Conservation (phyloP, 1,140 invertebrate species). For the Oedothorax gibbosus region DNA sequence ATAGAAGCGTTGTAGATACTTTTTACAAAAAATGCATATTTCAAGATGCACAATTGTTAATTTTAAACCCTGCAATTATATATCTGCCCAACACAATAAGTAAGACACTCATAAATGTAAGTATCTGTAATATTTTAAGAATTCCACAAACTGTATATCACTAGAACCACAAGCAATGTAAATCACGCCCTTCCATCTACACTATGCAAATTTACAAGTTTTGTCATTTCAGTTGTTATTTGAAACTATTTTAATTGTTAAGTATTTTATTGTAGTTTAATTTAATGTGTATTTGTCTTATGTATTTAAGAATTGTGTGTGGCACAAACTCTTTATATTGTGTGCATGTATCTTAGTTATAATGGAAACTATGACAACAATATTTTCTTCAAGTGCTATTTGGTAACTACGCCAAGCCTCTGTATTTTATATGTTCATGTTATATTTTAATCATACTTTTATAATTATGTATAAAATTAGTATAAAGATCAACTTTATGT, state of each 20-base stretch:
- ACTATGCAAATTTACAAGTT: conserved; percentile 32
- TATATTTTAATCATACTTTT: background rate
- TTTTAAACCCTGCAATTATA: conserved; percentile 51
- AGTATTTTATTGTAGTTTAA: background rate
- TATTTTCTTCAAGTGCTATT: background rate
- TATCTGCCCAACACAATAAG: conserved; percentile 43
- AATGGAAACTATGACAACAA: background rate
- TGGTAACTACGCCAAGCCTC: background rate
- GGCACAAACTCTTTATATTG: background rate
- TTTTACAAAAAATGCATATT: too few species aligned
- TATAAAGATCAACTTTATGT: background rate
- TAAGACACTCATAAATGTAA: background rate
- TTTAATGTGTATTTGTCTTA: background rate
- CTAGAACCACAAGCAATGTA: background rate
- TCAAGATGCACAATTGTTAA: conserved; percentile 28
- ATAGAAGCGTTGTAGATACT: background rate
- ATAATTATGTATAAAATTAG: background rate
- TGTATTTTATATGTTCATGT: background rate
- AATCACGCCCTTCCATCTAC: conserved; percentile 56
- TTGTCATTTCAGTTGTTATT: background rate
- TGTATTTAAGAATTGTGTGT: background rate
- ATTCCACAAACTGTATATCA: conserved; percentile 15
- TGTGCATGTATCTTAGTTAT: background rate
- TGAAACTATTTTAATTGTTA: background rate
- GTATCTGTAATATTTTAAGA: conserved; percentile 37